Evolutionary conservation across 1,140 invertebrate species (phyloP), one percentile per base, ranked within the genome.

Genomic region (Orius insidiosus): DNA sequence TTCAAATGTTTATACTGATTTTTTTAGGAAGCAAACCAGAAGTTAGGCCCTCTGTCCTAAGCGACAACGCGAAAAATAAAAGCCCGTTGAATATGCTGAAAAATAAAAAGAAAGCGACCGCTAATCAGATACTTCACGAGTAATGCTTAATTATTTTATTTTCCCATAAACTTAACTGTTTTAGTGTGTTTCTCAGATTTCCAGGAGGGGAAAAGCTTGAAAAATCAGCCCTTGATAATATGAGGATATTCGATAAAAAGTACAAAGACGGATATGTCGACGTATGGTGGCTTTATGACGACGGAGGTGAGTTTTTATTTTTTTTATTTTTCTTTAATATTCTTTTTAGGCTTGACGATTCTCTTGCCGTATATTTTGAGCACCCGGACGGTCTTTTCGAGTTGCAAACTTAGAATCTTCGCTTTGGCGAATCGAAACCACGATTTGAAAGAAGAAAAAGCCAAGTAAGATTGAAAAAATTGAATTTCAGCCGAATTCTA

Each of bases 341-440:
- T 24, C 24, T 50, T 52, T 55, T 59, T 54, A 82, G 79, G 79
- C 48, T 67, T 96, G 13, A 94, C 90, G 1, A 79, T 96, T 55
- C 68, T 97, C 13, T 60, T 97, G 46, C 90, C 92, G 0, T 93
- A 96, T 61, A 86, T 97, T 50, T 76, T 96, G 35, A 85, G 82
- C 18, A 86, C 81, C 39, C 75, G 86, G 52, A 71, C 75, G 2
- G 71, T 78, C 55, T 95, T 88, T 84, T 69, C 77, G 46, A 72
- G 75, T 46, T 90, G 87, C 57, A 83, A 85, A 58, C 68, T 97
- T 55, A 68, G 92, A 44, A 79, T 98, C 19, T 96, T 96, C 63
- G 80, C 89, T 30, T 64, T 94, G 48, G 80, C 83, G 30, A 89
- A 86, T 60, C 78, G 84, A 54, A 79, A 77, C 36, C 72, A 82